Evolutionary conservation across 2,797 vertebrate species (phyloP).

Genomic region (Tokudaia tokunoshimensis): DNA sequence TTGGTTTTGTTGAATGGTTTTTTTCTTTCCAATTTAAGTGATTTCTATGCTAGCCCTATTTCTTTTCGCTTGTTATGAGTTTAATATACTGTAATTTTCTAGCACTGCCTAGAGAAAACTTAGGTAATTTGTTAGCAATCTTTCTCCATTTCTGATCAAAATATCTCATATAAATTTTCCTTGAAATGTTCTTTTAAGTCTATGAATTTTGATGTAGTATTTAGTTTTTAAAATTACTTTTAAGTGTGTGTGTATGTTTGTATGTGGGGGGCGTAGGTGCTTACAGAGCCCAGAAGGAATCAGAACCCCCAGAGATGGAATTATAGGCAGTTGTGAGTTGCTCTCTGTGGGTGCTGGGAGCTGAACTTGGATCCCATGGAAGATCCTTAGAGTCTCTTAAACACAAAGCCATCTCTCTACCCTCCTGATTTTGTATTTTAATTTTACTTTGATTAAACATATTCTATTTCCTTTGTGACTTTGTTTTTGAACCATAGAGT

Average conservation of each 20-base stretch:
- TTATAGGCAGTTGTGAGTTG: background rate
- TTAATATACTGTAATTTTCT: conserved; percentile 35
- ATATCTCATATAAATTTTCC: conserved; percentile 40
- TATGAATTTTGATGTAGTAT: background rate
- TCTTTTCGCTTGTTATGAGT: conserved; percentile 22
- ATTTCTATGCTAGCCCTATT: conserved; percentile 18
- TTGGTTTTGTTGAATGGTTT: conserved; percentile 9
- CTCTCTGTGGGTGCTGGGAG: background rate
- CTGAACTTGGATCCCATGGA: background rate
- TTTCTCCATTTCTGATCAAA: background rate
- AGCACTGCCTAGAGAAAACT: conserved; percentile 8
- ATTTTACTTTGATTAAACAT: conserved; percentile 36
- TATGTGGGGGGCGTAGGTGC: background rate
- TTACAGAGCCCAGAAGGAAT: background rate
- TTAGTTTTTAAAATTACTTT: background rate
- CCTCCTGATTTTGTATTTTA: background rate
- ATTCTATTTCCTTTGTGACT: conserved; percentile 36
- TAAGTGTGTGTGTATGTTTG: background rate
- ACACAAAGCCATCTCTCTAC: background rate
- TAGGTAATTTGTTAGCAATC: background rate
- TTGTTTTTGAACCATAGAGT: background rate
- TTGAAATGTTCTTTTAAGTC: conserved; percentile 14
- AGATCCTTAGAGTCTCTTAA: background rate
- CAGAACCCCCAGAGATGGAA: background rate
- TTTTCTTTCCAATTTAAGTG: background rate